Conservation (phyloP, 2,888 invertebrate species). For the Nomada ferruginata region DNA sequence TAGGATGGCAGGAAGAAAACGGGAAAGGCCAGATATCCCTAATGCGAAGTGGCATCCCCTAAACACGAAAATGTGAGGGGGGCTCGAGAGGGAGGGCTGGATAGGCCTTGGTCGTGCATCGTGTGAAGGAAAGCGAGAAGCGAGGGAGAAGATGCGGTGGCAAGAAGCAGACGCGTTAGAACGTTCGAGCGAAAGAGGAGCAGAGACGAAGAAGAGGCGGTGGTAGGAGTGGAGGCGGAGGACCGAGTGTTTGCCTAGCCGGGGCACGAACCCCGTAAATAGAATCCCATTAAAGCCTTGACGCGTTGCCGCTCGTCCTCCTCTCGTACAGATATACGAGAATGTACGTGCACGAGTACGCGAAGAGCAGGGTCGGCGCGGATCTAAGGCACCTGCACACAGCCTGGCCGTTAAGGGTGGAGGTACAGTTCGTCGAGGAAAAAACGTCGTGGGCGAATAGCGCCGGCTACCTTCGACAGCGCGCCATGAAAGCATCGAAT, state of each 20-base stretch:
- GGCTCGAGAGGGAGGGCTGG: constrained; percentile 8
- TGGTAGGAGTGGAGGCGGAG: constrained; percentile 17
- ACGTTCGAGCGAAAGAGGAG: constrained; percentile 32
- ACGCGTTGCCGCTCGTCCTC: constrained; percentile 75
- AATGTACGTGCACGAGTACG: constrained; percentile 37
- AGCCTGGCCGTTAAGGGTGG: constrained; percentile 17
- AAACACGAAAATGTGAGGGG: constrained; percentile 68
- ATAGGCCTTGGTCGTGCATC: neutral
- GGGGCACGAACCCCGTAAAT: constrained; percentile 82
- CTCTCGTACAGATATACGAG: constrained; percentile 48
- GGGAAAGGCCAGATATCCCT: constrained; percentile 50
- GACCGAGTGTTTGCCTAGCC: constrained; percentile 80
- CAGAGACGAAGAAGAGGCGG: constrained; percentile 3
- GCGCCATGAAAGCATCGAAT: constrained; percentile 41
- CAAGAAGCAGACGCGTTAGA: constrained; percentile 36
- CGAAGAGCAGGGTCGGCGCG: constrained; percentile 4
- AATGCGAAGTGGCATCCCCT: constrained; percentile 70
- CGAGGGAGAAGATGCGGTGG: constrained; percentile 31
- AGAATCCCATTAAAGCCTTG: constrained; percentile 83
- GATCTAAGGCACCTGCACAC: constrained; percentile 55
- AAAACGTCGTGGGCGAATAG: constrained; percentile 63
- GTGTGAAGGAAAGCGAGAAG: neutral
- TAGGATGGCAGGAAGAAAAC: constrained; percentile 12
- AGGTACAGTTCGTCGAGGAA: constrained; percentile 19
- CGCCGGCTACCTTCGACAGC: constrained; percentile 31